A percentile compares a stretch with the other conserved stretches of the same genome.
Evolutionary conservation across 2,113 vertebrate species (phyloP).

Genomic region (Phalacrocorax brasilianus): DNA sequence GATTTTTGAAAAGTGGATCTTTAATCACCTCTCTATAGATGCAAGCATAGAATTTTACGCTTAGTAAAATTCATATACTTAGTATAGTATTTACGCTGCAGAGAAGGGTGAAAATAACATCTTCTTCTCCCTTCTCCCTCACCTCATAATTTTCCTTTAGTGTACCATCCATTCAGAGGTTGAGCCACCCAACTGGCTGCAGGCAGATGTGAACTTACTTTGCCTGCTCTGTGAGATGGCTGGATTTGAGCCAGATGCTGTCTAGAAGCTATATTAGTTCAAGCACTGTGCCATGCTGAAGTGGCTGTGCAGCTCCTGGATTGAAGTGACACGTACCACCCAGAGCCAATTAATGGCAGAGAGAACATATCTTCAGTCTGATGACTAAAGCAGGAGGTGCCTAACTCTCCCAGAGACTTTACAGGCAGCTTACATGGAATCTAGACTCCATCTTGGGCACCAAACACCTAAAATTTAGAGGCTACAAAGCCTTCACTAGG

Average conservation of each 20-base stretch:
- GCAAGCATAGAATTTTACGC: background rate
- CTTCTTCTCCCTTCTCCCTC: background rate
- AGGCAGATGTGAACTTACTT: background rate
- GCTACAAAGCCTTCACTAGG: background rate
- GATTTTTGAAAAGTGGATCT: background rate
- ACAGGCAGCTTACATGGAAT: background rate
- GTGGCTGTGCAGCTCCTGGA: background rate
- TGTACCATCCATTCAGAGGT: background rate
- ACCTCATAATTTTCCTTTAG: background rate
- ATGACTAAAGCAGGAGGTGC: background rate
- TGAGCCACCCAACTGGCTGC: background rate
- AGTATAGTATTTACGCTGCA: background rate
- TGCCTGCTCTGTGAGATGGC: background rate
- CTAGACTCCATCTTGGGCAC: background rate
- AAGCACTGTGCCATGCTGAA: background rate
- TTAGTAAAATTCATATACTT: background rate
- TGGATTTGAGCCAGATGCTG: background rate
- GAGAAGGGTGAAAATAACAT: background rate
- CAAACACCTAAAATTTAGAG: background rate
- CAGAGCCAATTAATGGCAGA: accelerated
- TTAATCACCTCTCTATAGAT: background rate
- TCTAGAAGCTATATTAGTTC: background rate
- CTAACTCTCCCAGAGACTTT: background rate
- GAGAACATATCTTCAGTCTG: background rate
- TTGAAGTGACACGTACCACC: background rate